Conservation (phyloP, 2,888 invertebrate species). For the Thymelicus sylvestris region DNA sequence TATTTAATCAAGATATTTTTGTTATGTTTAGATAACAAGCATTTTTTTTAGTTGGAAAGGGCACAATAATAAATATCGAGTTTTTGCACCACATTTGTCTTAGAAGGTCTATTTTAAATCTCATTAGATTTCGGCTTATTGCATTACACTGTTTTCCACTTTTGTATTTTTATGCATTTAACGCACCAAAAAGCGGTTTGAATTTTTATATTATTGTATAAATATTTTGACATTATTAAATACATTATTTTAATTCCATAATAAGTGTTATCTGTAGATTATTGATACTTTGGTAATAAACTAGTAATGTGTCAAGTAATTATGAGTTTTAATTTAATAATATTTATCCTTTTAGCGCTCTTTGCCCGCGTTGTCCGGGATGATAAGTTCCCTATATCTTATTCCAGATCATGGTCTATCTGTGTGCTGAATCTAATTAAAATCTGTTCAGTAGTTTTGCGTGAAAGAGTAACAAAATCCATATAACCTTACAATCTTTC, state of each 20-base stretch:
- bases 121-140: conserved; percentile 14
- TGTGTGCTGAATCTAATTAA: too few species aligned
- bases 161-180: conserved; percentile 41
- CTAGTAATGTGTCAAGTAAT: conserved; percentile 22
- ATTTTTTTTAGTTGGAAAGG: not conserved
- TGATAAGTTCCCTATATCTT: too few species aligned
- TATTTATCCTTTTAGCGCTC: not conserved
- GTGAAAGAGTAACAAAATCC: too few species aligned
- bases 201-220: conserved; percentile 36
- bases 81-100: conserved; percentile 1
- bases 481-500: too few species aligned
- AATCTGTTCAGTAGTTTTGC: too few species aligned
- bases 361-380: too few species aligned
- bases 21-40: too few species aligned
- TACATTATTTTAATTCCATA: conserved; percentile 33
- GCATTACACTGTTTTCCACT: conserved; percentile 29
- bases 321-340: conserved; percentile 13
- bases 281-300: conserved; percentile 36
- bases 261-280: conserved; percentile 34
- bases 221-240: conserved; percentile 34
- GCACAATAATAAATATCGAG: not conserved
- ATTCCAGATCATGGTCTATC: too few species aligned
- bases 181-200: conserved; percentile 34
- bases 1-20: too few species aligned
- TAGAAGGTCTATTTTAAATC: not conserved